These are phyloP conservation scores for Philopedon plagiatum DNA, from an alignment of 2,888 invertebrate genomes.

Conservation along the genomic window DNA sequence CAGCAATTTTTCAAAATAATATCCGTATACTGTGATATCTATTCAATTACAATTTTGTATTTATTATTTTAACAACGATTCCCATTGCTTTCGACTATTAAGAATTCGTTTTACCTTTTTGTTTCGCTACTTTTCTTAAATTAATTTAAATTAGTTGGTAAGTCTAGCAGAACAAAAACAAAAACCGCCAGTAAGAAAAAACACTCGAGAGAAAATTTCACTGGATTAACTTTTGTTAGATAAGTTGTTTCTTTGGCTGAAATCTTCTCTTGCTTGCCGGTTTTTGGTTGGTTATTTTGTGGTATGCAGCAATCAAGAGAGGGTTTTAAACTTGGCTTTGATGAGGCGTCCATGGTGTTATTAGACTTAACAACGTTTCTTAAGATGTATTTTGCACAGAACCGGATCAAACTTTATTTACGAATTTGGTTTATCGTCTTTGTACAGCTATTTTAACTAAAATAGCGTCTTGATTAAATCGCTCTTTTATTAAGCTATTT, in stretches of 20 bases:
- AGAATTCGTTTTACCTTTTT: constrained; percentile 27
- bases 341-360: constrained; percentile 38
- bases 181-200: constrained; percentile 27
- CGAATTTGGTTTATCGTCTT: neutral
- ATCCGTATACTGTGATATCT: neutral
- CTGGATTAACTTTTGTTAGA: constrained; percentile 41
- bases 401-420: constrained; percentile 7
- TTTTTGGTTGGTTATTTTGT: constrained; percentile 44
- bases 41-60: neutral
- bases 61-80: neutral
- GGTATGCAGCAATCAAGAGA: constrained; percentile 44
- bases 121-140: constrained; percentile 28
- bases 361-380: constrained; percentile 36
- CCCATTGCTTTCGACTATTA: constrained; percentile 3
- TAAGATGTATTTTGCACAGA: constrained; percentile 28
- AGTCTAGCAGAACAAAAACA: constrained; percentile 28
- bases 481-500: too few relatives aligned
- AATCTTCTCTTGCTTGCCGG: constrained; percentile 30
- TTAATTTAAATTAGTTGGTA: constrained; percentile 37
- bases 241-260: constrained; percentile 40
- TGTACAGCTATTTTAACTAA: too few relatives aligned
- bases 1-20: constrained; percentile 5
- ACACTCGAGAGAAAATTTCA: constrained; percentile 30
- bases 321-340: constrained; percentile 42
- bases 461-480: too few relatives aligned